Evolutionary conservation across 2,888 invertebrate genomes (phyloP), one percentile per base, ranked within the genome.

Genomic region (Xanthorhoe designata): DNA sequence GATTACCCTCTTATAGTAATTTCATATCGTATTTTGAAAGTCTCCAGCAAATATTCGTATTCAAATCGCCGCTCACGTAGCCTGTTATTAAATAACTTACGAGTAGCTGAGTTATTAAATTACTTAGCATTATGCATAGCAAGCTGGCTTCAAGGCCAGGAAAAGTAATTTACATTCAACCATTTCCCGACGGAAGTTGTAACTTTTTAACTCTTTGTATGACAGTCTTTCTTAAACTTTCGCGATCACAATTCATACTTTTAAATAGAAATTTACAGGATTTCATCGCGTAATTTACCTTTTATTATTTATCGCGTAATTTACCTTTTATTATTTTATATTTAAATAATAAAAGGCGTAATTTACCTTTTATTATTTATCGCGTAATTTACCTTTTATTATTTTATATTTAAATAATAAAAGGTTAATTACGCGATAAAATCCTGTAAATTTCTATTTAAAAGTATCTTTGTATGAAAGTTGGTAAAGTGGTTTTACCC

Each of bases 11-110:
- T 13, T 3, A 13, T 42, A 42, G 13, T 13, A 42, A 42, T 57
- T 63, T 51, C 17, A 32, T 18, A 29, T 24, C 17, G 7, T 5
- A 42, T 47, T 49, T 49, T 60, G 9, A 53, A 54, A 51, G 18
- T 29, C n/a, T 42, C 19, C 29, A 53, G 52, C 17, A 57, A 61
- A 62, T 56, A 58, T 49, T 52, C 38, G n/a, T 57, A 66, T 62
- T 59, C 29, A 42, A 54, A 51, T 29, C 24, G 49, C 19, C 51
- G 15, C 42, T 5, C 9, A 54, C 51, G 54, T 49, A 56, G 56
- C 17, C 42, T 53, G 53, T 58, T 61, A 57, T 53, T 32, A n/a
- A 64, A 60, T 54, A 54, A 53, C 53, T 61, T n/a, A n/a, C n/a
- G n/a, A n/a, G n/a, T 60, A 15, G 45, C 49, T 18, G 53, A 53